phyloP scores from a whole-genome alignment of 2,888 invertebrate genomes.

The Aelia acuminata region DNA sequence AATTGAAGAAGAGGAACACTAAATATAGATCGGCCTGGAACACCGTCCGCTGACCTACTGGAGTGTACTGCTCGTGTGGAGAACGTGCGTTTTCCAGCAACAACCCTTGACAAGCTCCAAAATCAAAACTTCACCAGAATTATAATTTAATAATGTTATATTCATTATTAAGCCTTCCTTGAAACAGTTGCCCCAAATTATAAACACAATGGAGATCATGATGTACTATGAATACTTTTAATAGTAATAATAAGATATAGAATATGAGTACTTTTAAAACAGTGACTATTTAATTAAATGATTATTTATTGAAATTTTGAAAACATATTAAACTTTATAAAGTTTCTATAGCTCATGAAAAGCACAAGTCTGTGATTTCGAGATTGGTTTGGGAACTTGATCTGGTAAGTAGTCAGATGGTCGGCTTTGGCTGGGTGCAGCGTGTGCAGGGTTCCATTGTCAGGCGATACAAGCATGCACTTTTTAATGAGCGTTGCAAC shows the following conservation, averaged over 20 bases:
- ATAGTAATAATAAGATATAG: too few relatives aligned
- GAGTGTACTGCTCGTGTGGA: neutral
- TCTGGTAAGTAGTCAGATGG: neutral
- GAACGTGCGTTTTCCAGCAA: neutral
- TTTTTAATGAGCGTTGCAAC: slow-evolving; percentile 28
- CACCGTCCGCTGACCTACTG: neutral
- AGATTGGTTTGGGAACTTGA: neutral
- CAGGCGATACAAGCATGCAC: neutral
- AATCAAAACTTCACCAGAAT: neutral
- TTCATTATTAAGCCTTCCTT: too few relatives aligned
- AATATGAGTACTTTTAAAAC: too few relatives aligned
- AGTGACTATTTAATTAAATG: too few relatives aligned
- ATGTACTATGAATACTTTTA: too few relatives aligned
- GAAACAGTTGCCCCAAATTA: too few relatives aligned
- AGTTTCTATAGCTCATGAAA: too few relatives aligned
- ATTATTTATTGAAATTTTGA: too few relatives aligned
- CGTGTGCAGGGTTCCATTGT: neutral
- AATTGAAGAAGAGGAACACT: slow-evolving; percentile 8
- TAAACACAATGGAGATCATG: too few relatives aligned
- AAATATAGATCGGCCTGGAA: slow-evolving; percentile 2
- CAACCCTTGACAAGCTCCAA: neutral
- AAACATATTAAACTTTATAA: too few relatives aligned
- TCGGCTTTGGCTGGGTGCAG: neutral
- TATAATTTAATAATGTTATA: neutral
- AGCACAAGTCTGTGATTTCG: neutral